These are phyloP conservation scores for Pelobates cultripes DNA, from an alignment of 2,797 vertebrate species.

Conservation along the genomic window DNA sequence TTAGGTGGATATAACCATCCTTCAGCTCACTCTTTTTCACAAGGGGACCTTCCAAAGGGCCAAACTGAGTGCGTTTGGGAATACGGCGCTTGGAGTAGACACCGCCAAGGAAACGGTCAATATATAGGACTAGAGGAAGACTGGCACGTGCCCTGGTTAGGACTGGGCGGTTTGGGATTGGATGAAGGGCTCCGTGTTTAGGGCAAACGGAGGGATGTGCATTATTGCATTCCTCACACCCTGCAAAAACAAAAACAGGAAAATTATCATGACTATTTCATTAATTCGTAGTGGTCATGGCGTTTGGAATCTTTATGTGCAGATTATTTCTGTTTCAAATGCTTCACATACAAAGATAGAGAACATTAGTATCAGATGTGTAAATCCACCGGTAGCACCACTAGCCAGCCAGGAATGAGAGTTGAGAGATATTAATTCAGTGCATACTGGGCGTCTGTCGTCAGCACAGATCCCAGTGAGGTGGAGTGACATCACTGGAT, in stretches of 20 bases:
- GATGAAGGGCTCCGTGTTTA: slow-evolving; percentile 90
- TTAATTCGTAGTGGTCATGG: too few relatives aligned
- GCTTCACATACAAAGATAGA: too few relatives aligned
- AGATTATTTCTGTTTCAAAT: too few relatives aligned
- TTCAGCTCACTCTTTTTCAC: slow-evolving; percentile 84
- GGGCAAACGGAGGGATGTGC: slow-evolving; percentile 87
- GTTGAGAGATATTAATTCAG: too few relatives aligned
- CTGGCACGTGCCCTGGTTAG: slow-evolving; percentile 92
- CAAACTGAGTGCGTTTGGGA: slow-evolving; percentile 95
- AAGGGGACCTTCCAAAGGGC: slow-evolving; percentile 90
- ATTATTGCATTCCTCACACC: slow-evolving; percentile 95
- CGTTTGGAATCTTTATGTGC: too few relatives aligned
- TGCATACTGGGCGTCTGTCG: too few relatives aligned
- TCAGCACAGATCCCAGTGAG: too few relatives aligned
- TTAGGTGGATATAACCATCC: slow-evolving; percentile 90
- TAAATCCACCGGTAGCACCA: too few relatives aligned
- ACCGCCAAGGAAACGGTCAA: slow-evolving; percentile 90
- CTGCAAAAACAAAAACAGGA: slow-evolving; percentile 67
- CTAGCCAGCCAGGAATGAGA: too few relatives aligned
- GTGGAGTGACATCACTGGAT: too few relatives aligned
- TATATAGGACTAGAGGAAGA: slow-evolving; percentile 91
- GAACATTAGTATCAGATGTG: too few relatives aligned
- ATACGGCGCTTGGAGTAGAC: slow-evolving; percentile 95
- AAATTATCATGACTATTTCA: too few relatives aligned
- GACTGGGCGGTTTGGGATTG: slow-evolving; percentile 91